Conservation (phyloP, 2,113 vertebrate genomes). For the Cygnus buccinator region DNA sequence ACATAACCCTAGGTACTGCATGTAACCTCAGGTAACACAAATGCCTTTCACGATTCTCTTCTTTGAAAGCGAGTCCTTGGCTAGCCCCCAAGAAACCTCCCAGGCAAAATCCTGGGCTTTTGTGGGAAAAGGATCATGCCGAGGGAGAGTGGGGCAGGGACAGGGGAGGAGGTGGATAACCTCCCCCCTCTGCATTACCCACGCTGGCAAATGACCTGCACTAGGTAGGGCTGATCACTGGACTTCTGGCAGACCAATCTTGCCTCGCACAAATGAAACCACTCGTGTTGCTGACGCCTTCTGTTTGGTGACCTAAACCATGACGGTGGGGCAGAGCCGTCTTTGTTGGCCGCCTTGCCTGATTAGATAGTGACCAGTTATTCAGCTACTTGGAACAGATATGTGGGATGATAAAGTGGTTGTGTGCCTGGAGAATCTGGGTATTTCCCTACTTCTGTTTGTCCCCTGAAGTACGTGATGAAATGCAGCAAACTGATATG, state of each 20-base stretch:
- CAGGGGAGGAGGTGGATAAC: neutral
- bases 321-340: too few relatives aligned
- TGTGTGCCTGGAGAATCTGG: neutral
- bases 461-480: neutral
- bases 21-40: neutral
- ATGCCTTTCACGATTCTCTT: neutral
- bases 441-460: neutral
- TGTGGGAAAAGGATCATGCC: neutral
- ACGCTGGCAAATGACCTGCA: neutral
- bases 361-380: neutral
- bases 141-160: neutral
- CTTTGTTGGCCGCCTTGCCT: neutral
- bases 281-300: neutral
- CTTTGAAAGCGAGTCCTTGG: neutral
- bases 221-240: neutral
- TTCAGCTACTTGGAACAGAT: neutral
- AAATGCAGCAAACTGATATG: neutral
- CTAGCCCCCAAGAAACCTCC: neutral
- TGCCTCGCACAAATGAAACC: neutral
- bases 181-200: neutral
- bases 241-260: neutral
- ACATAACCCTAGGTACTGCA: rapidly evolving
- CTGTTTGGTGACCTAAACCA: neutral
- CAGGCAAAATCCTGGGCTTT: neutral
- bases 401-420: too few relatives aligned